These are phyloP conservation scores for Drosophila putrida DNA, from an alignment of 2,888 invertebrate species.

Conservation along the genomic window DNA sequence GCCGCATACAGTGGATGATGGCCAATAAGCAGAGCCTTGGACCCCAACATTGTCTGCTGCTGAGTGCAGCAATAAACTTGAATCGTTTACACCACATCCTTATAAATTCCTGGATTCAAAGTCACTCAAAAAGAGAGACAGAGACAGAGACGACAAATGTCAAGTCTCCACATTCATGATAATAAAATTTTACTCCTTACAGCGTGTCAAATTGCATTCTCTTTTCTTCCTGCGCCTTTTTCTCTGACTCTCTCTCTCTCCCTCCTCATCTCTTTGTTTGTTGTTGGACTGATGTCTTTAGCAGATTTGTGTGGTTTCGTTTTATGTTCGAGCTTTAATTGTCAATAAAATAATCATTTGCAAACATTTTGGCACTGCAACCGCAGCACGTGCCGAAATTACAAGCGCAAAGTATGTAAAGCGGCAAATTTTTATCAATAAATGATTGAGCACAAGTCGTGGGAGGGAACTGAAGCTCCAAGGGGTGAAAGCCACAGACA, in stretches of 20 bases:
- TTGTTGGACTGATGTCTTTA: conserved; percentile 19
- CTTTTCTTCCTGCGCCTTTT: not conserved
- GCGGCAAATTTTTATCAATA: conserved; percentile 69
- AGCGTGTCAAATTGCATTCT: conserved; percentile 44
- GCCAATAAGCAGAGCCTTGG: conserved; percentile 46
- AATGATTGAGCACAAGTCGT: conserved; percentile 34
- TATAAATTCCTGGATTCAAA: conserved; percentile 11
- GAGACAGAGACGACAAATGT: conserved; percentile 57
- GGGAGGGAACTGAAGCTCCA: not conserved
- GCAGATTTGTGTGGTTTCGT: conserved; percentile 50
- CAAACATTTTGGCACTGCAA: conserved; percentile 65
- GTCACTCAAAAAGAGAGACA: conserved; percentile 5
- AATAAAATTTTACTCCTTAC: conserved; percentile 65
- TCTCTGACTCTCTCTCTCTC: not conserved
- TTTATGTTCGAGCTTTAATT: conserved; percentile 74
- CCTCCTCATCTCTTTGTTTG: not conserved
- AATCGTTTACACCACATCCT: conserved; percentile 52
- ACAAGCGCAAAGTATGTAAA: conserved; percentile 52
- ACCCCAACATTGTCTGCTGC: conserved; percentile 54
- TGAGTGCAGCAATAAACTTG: conserved; percentile 73
- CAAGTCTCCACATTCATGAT: conserved; percentile 66
- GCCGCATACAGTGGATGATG: conserved; percentile 44
- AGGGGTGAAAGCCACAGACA: conserved; percentile 39
- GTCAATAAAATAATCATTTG: conserved; percentile 79
- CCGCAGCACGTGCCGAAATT: conserved; percentile 73